These are phyloP conservation scores for Chirona hameri DNA, from an alignment of 2,888 invertebrate species.

Conservation along the genomic window DNA sequence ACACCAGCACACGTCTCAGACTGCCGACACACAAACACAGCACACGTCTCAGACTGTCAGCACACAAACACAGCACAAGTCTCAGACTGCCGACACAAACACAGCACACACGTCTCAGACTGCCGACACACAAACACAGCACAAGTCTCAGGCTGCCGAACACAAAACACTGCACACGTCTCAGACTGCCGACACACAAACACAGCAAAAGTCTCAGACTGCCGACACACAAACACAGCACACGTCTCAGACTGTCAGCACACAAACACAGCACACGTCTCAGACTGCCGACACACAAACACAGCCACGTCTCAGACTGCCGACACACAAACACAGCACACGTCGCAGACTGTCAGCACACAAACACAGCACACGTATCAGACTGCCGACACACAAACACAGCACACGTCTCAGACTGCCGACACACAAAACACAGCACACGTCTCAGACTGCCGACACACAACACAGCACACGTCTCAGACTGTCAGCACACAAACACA, in stretches of 20 bases:
- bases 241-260: neutral
- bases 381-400: slow-evolving; percentile 52
- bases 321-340: slow-evolving; percentile 53
- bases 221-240: slow-evolving; percentile 5
- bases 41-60: neutral
- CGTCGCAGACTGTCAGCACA: slow-evolving; percentile 65
- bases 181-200: slow-evolving; percentile 56
- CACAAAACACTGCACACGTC: no score
- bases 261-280: no score
- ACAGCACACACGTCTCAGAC: neutral
- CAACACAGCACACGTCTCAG: no score
- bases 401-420: neutral
- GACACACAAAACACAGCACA: slow-evolving; percentile 22
- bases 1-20: neutral
- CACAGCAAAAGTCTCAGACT: neutral
- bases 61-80: neutral
- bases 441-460: neutral
- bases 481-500: neutral
- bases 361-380: slow-evolving; percentile 44
- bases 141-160: slow-evolving; percentile 70
- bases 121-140: slow-evolving; percentile 41
- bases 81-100: neutral
- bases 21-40: slow-evolving; percentile 13
- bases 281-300: neutral
- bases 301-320: neutral